Percentiles rank a stretch among this genome's conserved stretches.
Evolutionary conservation across 1,140 invertebrate genomes (phyloP).

Genomic region (Drosophila ogumai): DNA sequence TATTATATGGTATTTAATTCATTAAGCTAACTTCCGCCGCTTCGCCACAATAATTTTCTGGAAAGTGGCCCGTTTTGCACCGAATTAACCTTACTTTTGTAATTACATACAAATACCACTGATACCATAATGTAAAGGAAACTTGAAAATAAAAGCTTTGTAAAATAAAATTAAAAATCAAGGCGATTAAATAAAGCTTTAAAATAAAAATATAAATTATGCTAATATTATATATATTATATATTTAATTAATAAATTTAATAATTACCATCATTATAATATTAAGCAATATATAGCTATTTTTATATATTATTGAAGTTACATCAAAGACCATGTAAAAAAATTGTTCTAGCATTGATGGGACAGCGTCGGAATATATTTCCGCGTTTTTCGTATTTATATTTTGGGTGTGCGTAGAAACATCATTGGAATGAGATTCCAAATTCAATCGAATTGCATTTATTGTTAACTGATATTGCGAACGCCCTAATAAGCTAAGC

Average conservation of each 20-base stretch:
- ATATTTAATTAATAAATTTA: background rate
- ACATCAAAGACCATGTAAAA: slow-evolving; percentile 88
- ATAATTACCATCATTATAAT: slow-evolving; percentile 96
- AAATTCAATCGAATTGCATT: slow-evolving; percentile 37
- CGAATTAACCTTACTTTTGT: too few relatives aligned
- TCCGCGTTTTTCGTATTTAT: background rate
- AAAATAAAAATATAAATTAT: too few relatives aligned
- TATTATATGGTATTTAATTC: too few relatives aligned
- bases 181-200: too few relatives aligned
- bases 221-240: too few relatives aligned
- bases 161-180: too few relatives aligned
- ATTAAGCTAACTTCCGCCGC: too few relatives aligned
- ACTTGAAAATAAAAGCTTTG: too few relatives aligned
- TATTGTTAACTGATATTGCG: slow-evolving; percentile 85
- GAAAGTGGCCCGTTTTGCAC: too few relatives aligned
- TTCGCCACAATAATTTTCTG: too few relatives aligned
- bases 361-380: slow-evolving; percentile 15
- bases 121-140: too few relatives aligned
- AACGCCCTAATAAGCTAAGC: slow-evolving; percentile 88
- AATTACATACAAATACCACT: too few relatives aligned
- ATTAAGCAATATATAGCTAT: slow-evolving; percentile 94
- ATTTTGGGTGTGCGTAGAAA: background rate
- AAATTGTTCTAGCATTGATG: slow-evolving; percentile 87
- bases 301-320: slow-evolving; percentile 90
- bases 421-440: slow-evolving; percentile 1